Evolutionary conservation across 2,797 vertebrate genomes (phyloP).

Genomic region (Peromyscus nudipes): DNA sequence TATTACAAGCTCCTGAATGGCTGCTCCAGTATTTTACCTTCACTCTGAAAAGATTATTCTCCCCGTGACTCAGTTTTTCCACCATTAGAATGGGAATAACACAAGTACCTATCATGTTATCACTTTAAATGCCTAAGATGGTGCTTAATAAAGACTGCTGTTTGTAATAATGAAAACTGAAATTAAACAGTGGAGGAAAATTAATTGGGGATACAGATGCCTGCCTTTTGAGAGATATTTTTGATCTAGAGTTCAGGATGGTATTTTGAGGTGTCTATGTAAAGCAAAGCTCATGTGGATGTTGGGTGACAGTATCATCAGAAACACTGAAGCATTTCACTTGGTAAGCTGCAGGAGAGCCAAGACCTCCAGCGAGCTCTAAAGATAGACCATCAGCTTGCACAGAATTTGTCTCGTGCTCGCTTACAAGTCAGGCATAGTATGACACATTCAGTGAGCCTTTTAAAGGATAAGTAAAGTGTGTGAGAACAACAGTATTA

Average conservation of each 20-base stretch:
- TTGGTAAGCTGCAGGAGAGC: slow-evolving; percentile 49
- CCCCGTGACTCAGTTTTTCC: not conserved
- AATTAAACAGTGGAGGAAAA: not conserved
- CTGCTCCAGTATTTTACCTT: not conserved
- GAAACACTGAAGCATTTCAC: slow-evolving; percentile 64
- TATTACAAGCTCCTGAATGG: not conserved
- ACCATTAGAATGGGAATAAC: not conserved
- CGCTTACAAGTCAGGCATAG: slow-evolving; percentile 2
- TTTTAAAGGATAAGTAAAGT: not conserved
- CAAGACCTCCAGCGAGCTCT: slow-evolving; percentile 58
- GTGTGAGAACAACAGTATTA: not conserved
- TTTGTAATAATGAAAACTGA: not conserved
- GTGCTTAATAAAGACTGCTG: not conserved
- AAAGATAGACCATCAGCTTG: slow-evolving; percentile 71
- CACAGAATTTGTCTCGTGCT: slow-evolving; percentile 33
- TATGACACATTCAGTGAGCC: not conserved
- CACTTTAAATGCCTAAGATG: not conserved
- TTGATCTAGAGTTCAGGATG: not conserved
- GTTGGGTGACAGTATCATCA: slow-evolving; percentile 60
- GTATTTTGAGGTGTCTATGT: slow-evolving; percentile 59
- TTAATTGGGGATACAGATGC: not conserved
- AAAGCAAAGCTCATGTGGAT: slow-evolving; percentile 14
- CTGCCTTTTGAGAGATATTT: not conserved
- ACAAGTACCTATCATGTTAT: not conserved
- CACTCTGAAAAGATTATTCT: not conserved